Conservation (phyloP, 2,113 vertebrate genomes). For the Microtus montanus region DNA sequence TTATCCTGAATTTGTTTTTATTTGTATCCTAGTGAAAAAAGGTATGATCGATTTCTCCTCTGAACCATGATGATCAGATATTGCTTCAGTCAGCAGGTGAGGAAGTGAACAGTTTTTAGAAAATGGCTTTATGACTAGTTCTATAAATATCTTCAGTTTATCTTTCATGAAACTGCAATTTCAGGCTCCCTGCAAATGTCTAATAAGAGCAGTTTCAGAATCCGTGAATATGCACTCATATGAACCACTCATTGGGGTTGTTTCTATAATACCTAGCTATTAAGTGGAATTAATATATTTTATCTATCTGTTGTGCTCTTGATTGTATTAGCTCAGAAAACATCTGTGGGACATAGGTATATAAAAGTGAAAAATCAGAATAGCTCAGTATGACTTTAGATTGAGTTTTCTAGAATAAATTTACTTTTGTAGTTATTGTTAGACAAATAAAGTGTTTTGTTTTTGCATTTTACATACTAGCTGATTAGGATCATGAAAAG, state of each 20-base stretch:
- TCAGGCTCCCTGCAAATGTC: neutral
- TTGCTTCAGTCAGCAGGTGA: conserved; percentile 59
- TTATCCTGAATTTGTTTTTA: conserved; percentile 67
- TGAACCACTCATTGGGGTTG: neutral
- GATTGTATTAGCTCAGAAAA: neutral
- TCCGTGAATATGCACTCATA: neutral
- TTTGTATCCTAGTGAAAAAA: conserved; percentile 63
- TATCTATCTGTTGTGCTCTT: neutral
- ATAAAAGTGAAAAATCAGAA: neutral
- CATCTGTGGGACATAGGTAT: neutral
- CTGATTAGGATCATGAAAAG: neutral
- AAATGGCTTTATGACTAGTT: conserved; percentile 66
- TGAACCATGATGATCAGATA: conserved; percentile 57
- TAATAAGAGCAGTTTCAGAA: neutral
- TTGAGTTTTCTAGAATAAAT: neutral
- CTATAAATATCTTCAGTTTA: conserved; percentile 59
- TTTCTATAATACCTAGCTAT: neutral
- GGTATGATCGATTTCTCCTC: conserved; percentile 3
- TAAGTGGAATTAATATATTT: neutral
- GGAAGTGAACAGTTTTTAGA: conserved; percentile 52
- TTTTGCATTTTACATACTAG: neutral
- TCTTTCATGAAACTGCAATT: conserved; percentile 32
- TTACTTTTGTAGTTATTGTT: neutral
- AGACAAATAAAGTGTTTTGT: neutral
- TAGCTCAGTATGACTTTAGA: neutral